Evolutionary conservation across 2,797 vertebrate genomes (phyloP), one percentile per base, ranked within the genome.

Genomic region (Astyanax mexicanus): DNA sequence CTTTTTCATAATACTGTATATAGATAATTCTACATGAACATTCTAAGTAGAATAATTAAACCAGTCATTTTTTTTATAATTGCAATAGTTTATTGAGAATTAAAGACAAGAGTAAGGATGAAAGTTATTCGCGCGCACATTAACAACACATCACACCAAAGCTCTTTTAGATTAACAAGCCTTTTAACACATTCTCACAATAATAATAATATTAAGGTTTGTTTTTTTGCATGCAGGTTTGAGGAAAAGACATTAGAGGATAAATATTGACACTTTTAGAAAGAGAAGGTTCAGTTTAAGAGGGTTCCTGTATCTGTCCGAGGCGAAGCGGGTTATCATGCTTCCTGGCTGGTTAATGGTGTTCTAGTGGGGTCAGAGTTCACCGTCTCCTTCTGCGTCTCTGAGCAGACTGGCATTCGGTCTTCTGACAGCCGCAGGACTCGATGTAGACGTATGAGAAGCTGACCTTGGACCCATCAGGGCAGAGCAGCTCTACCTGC

Each of bases 401-500:
- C 4, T 9, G 40, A 19, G 6, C 21, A 6, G 47, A 54, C 1
- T 66, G 12, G 66, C 90, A 92, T 8, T 81, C 60, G 0, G 86
- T 27, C 55, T 10, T 29, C 15, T 19, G 37, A 66, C 97, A 99
- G 68, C 64, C 54, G 60, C 96, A 98, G 0, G 85, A 80, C 4
- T 95, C 91, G 29, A 94, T 85, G 0, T 90, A 77, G 4, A 79
- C 77, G 70, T 95, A 96, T 0, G 49, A 84, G 82, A 93, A 87
- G 0, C 49, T 76, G 3, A 92, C 1, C 66, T 12, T 86, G 13
- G 88, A 84, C 8, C 90, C 94, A 0, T 93, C 40, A 0, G 80
- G 52, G 37, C 97, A 98, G 60, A 15, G 77, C 81, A 99, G 73
- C 38, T 88, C 78, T 84, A 94, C 92, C 1, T 88, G 62, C 69